Evolutionary conservation across 2,888 invertebrate genomes (phyloP), one percentile per base, ranked within the genome.

Genomic region (Glyphotaelius pellucidus): DNA sequence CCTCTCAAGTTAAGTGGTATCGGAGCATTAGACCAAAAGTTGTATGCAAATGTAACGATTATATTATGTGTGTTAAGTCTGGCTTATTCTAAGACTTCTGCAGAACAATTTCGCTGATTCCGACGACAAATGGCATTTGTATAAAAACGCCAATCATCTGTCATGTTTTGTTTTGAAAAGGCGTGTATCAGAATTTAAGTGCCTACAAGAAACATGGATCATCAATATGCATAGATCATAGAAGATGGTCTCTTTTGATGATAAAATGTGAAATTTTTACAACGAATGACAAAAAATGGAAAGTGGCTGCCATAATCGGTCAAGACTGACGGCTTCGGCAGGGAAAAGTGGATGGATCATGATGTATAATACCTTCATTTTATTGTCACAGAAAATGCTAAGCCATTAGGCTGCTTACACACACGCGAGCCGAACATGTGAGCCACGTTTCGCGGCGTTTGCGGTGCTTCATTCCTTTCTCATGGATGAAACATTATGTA

Each of bases 71-170:
- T 25, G 67, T 67, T 67, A 67, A 67, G 25, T 67, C 67, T 9
- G 25, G 67, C 67, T 67, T 67, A 25, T 2, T 19, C 42, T 42
- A 42, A 42, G 42, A 67, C 25, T 7, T 67, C 67, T 67, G 67
- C 67, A 4, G 25, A 67, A 67, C 25, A 67, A 25, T 67, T 67
- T 67, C n/a, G 67, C 67, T 9, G 67, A 9, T 67, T 67, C 25
- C n/a, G 9, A 67, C n/a, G 38, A 86, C 86, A 86, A 32, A 35
- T 83, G 35, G 35, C 19, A 32, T 83, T 83, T 83, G 83, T 25
- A 83, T 38, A 83, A 83, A 88, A 88, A 67, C 88, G 31, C 52
- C 88, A 67, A 88, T 88, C 88, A 67, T 31, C 52, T 67, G 88
- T 88, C 88, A 31, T 52, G 87, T 52, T 87, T 30, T 84, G 12